Evolutionary conservation across 2,888 invertebrate genomes (phyloP), one percentile per base, ranked within the genome.

Genomic region (Pinctada fucata): DNA sequence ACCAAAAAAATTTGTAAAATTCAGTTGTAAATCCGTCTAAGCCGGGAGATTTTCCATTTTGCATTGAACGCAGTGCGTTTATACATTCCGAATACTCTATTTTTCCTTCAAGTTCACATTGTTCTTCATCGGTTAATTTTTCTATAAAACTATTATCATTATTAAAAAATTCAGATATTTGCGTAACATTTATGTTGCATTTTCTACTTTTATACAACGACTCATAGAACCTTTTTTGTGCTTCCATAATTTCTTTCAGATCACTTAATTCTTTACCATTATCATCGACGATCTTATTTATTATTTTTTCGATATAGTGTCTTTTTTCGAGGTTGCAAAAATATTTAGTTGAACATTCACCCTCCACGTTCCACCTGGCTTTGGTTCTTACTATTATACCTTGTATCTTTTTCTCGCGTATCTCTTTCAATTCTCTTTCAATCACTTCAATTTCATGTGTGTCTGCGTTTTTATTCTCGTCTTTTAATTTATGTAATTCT

Each of bases 171-270:
- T n/a, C n/a, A n/a, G n/a, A n/a, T n/a, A n/a, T n/a, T n/a, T n/a
- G n/a, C n/a, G n/a, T n/a, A n/a, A n/a, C n/a, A n/a, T n/a, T n/a
- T n/a, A n/a, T n/a, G n/a, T n/a, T n/a, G 48, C 51, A 5, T 50
- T 65, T 51, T 74, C 51, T 74, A 47, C 31, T 16, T 3, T 65
- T 66, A 50, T 66, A 66, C 3, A 74, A 6, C 1, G 3, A 66
- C 58, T 49, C 16, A 50, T 74, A 51, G 66, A 74, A 74, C 48
- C 45, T 16, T 72, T 45, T 64, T 49, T 73, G 13, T 58, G 64
- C 73, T 47, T 13, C 49, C n/a, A 65, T 10, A 13, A 64, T 50
- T 0, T 16, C 47, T 48, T 64, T 8, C 16, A 64, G 2, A 47
- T 65, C 48, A n/a, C 48, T n/a, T 74, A 4, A 51, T 49, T 70